These are phyloP conservation scores for Steinernema scapterisci DNA, from an alignment of 2,888 invertebrate species.

Conservation along the genomic window DNA sequence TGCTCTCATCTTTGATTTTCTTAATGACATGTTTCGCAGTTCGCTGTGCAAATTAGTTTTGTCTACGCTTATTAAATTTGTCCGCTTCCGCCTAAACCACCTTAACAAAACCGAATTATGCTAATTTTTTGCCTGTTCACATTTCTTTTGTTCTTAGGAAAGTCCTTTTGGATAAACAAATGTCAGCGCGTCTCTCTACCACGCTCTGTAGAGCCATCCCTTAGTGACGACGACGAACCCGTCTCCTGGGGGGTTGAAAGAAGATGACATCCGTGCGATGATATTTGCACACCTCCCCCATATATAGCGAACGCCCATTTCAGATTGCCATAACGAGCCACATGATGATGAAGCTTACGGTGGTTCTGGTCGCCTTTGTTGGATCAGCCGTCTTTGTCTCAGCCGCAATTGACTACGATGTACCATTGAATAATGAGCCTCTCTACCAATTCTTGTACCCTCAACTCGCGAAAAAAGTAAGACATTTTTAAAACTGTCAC, in stretches of 20 bases:
- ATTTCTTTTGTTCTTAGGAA: neutral
- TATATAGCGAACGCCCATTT: neutral
- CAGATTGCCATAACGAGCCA: conserved; percentile 16
- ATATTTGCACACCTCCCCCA: neutral
- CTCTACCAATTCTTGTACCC: neutral
- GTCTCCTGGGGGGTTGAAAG: neutral
- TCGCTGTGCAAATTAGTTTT: too few species aligned
- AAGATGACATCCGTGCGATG: neutral
- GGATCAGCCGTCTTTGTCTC: neutral
- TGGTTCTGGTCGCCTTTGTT: neutral
- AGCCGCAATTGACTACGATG: neutral
- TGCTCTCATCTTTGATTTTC: too few species aligned
- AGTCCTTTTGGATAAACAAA: neutral
- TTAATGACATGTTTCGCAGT: too few species aligned
- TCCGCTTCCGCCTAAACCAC: too few species aligned
- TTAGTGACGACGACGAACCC: neutral
- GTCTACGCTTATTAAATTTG: too few species aligned
- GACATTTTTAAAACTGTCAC: neutral
- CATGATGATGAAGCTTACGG: conserved; percentile 5
- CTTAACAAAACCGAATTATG: too few species aligned
- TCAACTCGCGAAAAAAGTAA: neutral
- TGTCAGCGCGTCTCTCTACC: neutral
- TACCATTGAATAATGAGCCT: neutral
- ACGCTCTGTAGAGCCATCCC: neutral
- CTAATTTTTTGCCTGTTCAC: neutral